Evolutionary conservation across 1,140 invertebrate genomes (phyloP), one percentile per base, ranked within the genome.

Genomic region (Cardiocondyla obscurior): DNA sequence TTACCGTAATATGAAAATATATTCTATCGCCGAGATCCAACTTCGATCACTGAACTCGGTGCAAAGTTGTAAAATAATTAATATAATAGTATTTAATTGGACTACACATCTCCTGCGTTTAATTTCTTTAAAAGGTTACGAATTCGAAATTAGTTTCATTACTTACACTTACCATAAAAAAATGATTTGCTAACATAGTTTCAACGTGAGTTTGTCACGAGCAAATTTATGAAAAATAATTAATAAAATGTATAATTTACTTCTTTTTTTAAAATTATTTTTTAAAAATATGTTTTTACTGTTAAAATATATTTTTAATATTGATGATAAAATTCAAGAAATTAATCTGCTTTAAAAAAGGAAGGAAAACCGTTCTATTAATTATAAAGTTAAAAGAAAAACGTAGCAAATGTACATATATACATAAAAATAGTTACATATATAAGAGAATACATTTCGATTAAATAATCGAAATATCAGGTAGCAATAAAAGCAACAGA

Each of bases 281-380:
- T 58, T 36, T 3, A 36, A 60, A 36, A 5, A n/a, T 44, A 5
- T 51, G 36, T 14, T 19, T 51, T 28, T 49, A 33, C 22, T 22
- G 44, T 53, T 51, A 33, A 69, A 30, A 69, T 33, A 69, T 69
- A 14, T 1, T 30, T 51, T 30, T 28, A 73, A 57, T 16, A 73
- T 55, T 55, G 53, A 55, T 42, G 5, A 44, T 57, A 73, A 0
- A 5, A 25, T 22, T 60, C 19, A 62, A 16, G 0, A 46, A 46
- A 33, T 77, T 10, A 22, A 65, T 39, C 8, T 12, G 60, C 3
- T 14, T 44, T 42, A 10, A 42, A 10, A 10, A 6, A 42, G 8
- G 5, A 42, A 12, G 39, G 39, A 42, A 10, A 42, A 42, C n/a
- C n/a, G n/a, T 42, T 6, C 10, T 64, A 39, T 36, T n/a, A 14